These are phyloP conservation scores for Luffia ferchaultella DNA, from an alignment of 2,888 invertebrate species.

Conservation along the genomic window DNA sequence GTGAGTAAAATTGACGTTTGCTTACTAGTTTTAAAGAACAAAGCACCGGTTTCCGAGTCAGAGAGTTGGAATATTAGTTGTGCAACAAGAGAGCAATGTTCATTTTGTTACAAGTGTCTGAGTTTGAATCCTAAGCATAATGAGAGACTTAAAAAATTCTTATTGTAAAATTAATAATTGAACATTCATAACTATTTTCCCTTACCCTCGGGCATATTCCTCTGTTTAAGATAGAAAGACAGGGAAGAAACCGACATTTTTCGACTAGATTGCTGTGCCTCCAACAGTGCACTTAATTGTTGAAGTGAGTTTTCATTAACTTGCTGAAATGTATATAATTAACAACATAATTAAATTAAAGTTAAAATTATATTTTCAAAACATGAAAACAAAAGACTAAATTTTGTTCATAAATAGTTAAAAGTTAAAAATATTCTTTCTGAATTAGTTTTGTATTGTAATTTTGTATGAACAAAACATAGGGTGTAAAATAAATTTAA, in stretches of 20 bases:
- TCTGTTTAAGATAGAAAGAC: slow-evolving; percentile 81
- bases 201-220: slow-evolving; percentile 63
- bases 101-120: no score
- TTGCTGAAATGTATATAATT: slow-evolving; percentile 62
- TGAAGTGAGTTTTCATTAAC: slow-evolving; percentile 92
- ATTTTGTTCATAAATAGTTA: neutral
- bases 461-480: neutral
- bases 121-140: no score
- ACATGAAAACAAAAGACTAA: neutral
- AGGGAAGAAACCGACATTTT: slow-evolving; percentile 68
- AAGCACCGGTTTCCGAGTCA: no score
- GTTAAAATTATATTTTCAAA: no score
- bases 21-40: no score
- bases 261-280: slow-evolving; percentile 75
- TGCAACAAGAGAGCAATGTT: no score
- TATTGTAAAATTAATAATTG: no score
- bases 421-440: neutral
- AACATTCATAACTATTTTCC: slow-evolving; percentile 1
- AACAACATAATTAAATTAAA: neutral
- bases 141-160: no score
- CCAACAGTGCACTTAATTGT: slow-evolving; percentile 84
- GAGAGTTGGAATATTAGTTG: no score
- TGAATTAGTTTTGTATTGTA: neutral
- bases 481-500: no score
- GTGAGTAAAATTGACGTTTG: no score